These are phyloP conservation scores for Eidolon dupreanum DNA, from an alignment of 2,797 vertebrate genomes.

Conservation along the genomic window DNA sequence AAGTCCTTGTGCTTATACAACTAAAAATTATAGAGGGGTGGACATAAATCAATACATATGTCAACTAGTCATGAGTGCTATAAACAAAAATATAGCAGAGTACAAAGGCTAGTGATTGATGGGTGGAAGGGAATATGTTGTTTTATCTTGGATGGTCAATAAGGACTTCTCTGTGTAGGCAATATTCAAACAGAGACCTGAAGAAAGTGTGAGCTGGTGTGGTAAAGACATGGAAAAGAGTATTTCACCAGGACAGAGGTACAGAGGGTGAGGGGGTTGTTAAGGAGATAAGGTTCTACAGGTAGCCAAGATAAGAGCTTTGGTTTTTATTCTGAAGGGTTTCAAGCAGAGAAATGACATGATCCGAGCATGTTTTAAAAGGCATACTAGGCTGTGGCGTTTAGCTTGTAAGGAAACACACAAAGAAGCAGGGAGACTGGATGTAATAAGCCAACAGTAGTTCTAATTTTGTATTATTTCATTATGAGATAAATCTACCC, in stretches of 20 bases:
- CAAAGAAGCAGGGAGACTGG: background rate
- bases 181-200: background rate
- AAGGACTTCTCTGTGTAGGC: background rate
- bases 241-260: background rate
- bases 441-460: background rate
- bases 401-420: background rate
- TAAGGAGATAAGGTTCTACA: background rate
- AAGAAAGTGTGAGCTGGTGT: background rate
- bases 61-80: background rate
- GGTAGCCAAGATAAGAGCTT: background rate
- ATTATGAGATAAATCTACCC: background rate
- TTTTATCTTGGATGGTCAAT: background rate
- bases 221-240: background rate
- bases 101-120: background rate
- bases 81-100: slow-evolving; percentile 4
- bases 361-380: background rate
- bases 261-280: rapidly evolving
- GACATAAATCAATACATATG: background rate
- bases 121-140: background rate
- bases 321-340: background rate
- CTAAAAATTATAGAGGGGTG: background rate
- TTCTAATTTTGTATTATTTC: background rate
- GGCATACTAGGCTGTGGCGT: background rate
- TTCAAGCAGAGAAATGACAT: slow-evolving; percentile 26
- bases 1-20: background rate